These are phyloP conservation scores for Metopia argyrocephala DNA, from an alignment of 2,888 invertebrate species.

Conservation along the genomic window DNA sequence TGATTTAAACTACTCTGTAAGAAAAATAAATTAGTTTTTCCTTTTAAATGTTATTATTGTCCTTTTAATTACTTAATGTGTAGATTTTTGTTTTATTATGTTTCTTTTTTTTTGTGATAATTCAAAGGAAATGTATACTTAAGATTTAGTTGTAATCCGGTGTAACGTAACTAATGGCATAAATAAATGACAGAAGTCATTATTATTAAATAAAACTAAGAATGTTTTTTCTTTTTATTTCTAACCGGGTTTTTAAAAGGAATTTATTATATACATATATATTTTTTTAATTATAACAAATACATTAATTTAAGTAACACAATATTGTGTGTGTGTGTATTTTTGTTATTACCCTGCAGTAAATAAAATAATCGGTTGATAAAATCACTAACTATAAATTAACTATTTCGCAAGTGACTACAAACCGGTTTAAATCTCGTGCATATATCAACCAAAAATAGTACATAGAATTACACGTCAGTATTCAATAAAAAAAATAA, in stretches of 20 bases:
- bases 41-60: slow-evolving; percentile 2
- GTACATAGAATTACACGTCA: too few relatives aligned
- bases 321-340: too few relatives aligned
- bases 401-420: too few relatives aligned
- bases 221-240: background rate
- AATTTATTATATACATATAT: too few relatives aligned
- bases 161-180: background rate
- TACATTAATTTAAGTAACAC: too few relatives aligned
- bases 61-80: slow-evolving; percentile 8
- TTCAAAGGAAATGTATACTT: slow-evolving; percentile 31
- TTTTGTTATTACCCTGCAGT: too few relatives aligned
- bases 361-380: too few relatives aligned
- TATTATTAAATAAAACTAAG: background rate
- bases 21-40: slow-evolving; percentile 23
- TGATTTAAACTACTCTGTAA: background rate
- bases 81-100: background rate
- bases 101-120: slow-evolving; percentile 20
- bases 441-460: too few relatives aligned
- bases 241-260: background rate
- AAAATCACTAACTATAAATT: too few relatives aligned
- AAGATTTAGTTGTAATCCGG: background rate
- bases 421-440: too few relatives aligned
- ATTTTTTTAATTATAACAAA: too few relatives aligned
- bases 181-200: background rate
- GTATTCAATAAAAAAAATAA: too few relatives aligned